Evolutionary conservation across 2,888 invertebrate species (phyloP), one percentile per base, ranked within the genome.

Genomic region (Leptogaster cylindrica): DNA sequence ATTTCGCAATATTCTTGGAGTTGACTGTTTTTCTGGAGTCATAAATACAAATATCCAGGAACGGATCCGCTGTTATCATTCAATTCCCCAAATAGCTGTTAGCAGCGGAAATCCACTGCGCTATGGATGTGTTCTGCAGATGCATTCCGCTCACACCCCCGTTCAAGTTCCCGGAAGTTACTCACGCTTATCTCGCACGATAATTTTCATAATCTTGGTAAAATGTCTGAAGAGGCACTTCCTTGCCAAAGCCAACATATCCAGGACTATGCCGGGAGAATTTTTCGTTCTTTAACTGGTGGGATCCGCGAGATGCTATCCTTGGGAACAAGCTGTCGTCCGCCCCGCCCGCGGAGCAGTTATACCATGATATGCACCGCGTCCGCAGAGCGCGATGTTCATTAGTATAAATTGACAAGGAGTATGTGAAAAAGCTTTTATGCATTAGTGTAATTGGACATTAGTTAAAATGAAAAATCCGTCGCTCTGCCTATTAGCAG

Each of bases 381-480:
- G 23, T 50, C 50, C 25, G 31, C 25, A 6, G 27, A 2, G 50
- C 41, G 58, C n/a, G 58, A 58, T 58, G 72, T 73, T 73, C 73
- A 73, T 73, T 73, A 73, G 72, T 71, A 72, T 68, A 73, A 73
- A 73, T 73, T 73, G 72, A 72, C 71, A 72, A 71, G 72, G 70
- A 72, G 72, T 68, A 68, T 73, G 72, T 72, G 72, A 70, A 73
- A 73, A 73, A 73, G 73, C 73, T 73, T 73, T 72, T 73, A 73
- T 73, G 72, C 74, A 74, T 74, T 74, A 74, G 73, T 73, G 72
- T 73, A 74, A 74, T 74, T 74, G 74, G 73, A 74, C 74, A 74
- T 74, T 74, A 74, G 74, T 73, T 72, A 72, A 74, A 74, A 74
- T 74, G 74, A 74, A 74, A 73, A 74, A 73, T 73, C 72, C 71